Evolutionary conservation across 2,113 vertebrate species (phyloP).

Genomic region (Probosciger aterrimus): DNA sequence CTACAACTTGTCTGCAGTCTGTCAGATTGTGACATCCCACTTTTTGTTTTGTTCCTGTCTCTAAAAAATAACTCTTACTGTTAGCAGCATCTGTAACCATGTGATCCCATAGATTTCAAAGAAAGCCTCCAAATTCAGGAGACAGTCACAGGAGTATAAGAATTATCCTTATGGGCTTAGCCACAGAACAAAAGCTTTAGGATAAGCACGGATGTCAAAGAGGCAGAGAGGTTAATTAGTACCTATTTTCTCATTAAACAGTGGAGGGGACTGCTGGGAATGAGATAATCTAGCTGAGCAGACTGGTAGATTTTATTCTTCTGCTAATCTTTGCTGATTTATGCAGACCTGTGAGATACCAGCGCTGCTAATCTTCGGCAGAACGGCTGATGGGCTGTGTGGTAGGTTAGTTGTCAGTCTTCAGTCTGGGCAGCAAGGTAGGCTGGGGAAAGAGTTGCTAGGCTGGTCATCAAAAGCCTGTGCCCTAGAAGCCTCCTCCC

Average conservation of each 20-base stretch:
- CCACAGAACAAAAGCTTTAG: neutral
- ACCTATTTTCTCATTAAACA: neutral
- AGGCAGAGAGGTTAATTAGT: neutral
- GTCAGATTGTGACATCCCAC: neutral
- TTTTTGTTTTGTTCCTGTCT: neutral
- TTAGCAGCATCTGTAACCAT: neutral
- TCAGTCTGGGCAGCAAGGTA: neutral
- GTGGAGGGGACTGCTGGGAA: neutral
- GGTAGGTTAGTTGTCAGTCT: neutral
- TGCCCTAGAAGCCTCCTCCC: neutral
- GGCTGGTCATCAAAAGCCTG: neutral
- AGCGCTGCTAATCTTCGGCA: fast-evolving
- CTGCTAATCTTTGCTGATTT: neutral
- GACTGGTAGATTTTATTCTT: neutral
- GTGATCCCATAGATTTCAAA: neutral
- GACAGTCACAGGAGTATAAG: neutral
- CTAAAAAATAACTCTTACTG: neutral
- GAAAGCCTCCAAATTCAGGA: neutral
- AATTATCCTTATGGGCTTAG: neutral
- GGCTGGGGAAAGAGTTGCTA: neutral
- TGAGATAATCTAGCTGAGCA: neutral
- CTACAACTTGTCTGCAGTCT: neutral
- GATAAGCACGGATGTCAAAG: neutral
- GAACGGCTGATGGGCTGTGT: fast-evolving
- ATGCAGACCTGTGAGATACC: neutral